Conservation (phyloP, 1,140 invertebrate genomes). For the Aricia agestis region DNA sequence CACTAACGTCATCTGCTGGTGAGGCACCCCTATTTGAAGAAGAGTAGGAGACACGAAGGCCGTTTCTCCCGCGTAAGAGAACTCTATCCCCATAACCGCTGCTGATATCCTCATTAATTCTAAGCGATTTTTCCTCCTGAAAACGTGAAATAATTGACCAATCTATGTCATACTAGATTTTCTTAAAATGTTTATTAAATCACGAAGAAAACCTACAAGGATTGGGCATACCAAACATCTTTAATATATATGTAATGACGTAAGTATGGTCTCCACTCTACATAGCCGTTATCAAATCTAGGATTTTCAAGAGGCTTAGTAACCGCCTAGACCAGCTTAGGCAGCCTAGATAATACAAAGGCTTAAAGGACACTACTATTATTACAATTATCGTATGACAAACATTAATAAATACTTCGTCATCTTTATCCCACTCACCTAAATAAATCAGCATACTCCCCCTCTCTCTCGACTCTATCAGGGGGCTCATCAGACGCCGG, state of each 20-base stretch:
- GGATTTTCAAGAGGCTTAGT: too few relatives aligned
- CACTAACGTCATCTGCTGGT: conserved; percentile 94
- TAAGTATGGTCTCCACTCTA: too few relatives aligned
- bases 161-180: conserved; percentile 67
- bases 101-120: conserved; percentile 93
- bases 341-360: too few relatives aligned
- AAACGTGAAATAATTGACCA: conserved; percentile 14
- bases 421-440: conserved; percentile 75
- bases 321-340: too few relatives aligned
- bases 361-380: too few relatives aligned
- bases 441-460: conserved; percentile 85
- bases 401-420: too few relatives aligned
- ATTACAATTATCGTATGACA: too few relatives aligned
- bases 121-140: conserved; percentile 85
- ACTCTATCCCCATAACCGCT: conserved; percentile 97
- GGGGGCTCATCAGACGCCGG: conserved; percentile 68
- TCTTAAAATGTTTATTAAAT: too few relatives aligned
- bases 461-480: conserved; percentile 62
- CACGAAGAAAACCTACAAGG: too few relatives aligned
- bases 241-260: too few relatives aligned
- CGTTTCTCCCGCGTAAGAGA: conserved; percentile 97
- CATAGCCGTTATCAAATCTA: too few relatives aligned
- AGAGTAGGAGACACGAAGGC: conserved; percentile 97
- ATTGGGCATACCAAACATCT: too few relatives aligned
- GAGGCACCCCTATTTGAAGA: conserved; percentile 93